Conservation (phyloP, 2,888 invertebrate species). For the Flabesymbios commensalis region DNA sequence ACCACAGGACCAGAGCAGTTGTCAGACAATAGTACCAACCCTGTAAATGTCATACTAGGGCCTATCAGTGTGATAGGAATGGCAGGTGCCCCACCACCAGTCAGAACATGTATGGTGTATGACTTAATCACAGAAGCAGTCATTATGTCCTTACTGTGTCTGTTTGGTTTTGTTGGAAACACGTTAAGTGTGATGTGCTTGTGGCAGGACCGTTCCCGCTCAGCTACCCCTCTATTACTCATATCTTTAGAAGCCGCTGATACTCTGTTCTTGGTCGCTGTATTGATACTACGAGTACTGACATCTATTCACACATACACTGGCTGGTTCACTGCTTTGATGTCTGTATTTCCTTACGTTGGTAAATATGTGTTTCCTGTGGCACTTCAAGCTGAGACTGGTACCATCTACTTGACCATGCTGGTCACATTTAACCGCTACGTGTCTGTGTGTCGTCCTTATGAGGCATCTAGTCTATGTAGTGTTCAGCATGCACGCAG, state of each 20-base stretch:
- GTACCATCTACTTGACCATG: conserved; percentile 36
- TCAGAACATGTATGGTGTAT: conserved; percentile 21
- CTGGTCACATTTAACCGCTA: conserved; percentile 37
- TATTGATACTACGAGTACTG: conserved; percentile 33
- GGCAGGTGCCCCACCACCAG: too few species aligned
- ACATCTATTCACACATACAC: conserved; percentile 25
- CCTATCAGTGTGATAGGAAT: too few species aligned
- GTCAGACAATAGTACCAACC: too few species aligned
- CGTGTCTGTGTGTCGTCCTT: conserved; percentile 34
- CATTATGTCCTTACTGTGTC: conserved; percentile 32
- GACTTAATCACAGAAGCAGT: conserved; percentile 38
- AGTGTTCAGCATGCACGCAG: conserved; percentile 29
- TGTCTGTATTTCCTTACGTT: conserved; percentile 23
- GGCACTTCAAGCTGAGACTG: conserved; percentile 31
- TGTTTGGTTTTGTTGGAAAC: conserved; percentile 37
- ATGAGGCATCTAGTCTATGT: conserved; percentile 31
- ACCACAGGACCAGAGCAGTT: too few species aligned
- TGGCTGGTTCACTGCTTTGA: not conserved
- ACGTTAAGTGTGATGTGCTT: conserved; percentile 35
- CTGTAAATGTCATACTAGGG: too few species aligned
- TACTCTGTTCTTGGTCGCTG: conserved; percentile 34
- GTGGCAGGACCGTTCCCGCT: conserved; percentile 34
- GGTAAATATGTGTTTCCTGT: conserved; percentile 31
- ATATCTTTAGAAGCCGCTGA: conserved; percentile 34
- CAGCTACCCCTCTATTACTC: conserved; percentile 37